These are phyloP conservation scores for Scopus umbretta DNA, from an alignment of 2,113 vertebrate species.

Conservation along the genomic window DNA sequence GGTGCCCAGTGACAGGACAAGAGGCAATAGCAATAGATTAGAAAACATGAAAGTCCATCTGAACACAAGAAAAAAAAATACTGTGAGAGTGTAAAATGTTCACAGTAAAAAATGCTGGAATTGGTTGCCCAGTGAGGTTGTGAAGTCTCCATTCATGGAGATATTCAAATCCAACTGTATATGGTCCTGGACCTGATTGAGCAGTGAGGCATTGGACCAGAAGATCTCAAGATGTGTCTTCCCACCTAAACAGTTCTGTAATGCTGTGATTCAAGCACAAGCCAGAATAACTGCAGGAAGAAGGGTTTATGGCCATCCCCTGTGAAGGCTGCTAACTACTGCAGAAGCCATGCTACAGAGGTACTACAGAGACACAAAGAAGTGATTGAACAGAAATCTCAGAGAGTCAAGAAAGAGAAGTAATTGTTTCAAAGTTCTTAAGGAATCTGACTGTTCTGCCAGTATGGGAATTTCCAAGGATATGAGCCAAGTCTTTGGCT, in stretches of 20 bases:
- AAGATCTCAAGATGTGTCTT: background rate
- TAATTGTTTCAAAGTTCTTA: background rate
- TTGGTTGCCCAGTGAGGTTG: rapidly evolving
- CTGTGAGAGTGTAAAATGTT: background rate
- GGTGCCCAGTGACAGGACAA: background rate
- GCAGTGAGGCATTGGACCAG: background rate
- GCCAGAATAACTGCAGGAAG: background rate
- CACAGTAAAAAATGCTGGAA: background rate
- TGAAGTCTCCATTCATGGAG: background rate
- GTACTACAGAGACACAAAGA: background rate
- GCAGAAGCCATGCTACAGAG: background rate
- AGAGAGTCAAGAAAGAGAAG: background rate
- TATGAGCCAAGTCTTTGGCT: background rate
- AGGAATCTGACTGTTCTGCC: background rate
- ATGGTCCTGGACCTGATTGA: background rate
- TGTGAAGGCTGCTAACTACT: background rate
- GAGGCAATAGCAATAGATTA: background rate
- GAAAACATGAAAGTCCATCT: background rate
- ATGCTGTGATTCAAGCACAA: background rate
- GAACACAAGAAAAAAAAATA: background rate
- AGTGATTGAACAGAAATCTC: background rate
- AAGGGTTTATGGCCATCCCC: background rate
- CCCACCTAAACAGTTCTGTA: background rate
- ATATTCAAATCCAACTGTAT: background rate
- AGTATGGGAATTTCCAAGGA: background rate